These are phyloP conservation scores for Drosophila nigrodunni DNA, from an alignment of 1,140 invertebrate genomes.

Conservation along the genomic window DNA sequence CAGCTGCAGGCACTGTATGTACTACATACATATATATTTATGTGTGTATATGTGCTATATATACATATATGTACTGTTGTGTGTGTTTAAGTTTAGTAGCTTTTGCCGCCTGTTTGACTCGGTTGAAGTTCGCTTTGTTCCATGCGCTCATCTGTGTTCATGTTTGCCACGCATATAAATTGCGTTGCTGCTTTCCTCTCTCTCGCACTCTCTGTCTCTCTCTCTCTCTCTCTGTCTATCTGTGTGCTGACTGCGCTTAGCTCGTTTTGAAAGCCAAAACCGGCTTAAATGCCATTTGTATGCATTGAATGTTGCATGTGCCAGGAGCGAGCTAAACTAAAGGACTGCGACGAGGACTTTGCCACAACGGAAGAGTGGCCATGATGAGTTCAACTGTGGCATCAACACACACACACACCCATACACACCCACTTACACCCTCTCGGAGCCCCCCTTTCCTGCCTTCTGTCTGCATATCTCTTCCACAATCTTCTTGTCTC, in stretches of 20 bases:
- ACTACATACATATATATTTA: conserved; percentile 18
- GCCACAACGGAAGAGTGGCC: conserved; percentile 29
- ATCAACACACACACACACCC: conserved; percentile 2
- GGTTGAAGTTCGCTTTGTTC: conserved; percentile 64
- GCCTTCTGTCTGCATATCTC: not conserved
- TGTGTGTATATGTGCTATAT: conserved; percentile 12
- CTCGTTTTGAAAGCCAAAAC: conserved; percentile 55
- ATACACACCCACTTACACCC: not conserved
- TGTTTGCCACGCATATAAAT: conserved; percentile 70
- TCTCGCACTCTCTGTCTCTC: not conserved
- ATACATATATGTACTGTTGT: not conserved
- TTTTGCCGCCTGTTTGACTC: conserved; percentile 80
- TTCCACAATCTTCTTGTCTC: conserved; percentile 9
- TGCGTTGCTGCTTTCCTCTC: conserved; percentile 43
- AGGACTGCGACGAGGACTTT: conserved; percentile 22
- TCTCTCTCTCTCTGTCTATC: conserved; percentile 31
- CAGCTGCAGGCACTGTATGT: conserved; percentile 41
- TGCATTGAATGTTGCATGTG: conserved; percentile 83
- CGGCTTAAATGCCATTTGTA: conserved; percentile 83
- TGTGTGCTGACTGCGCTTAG: conserved; percentile 49
- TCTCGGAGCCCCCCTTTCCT: not conserved
- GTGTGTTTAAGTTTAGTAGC: conserved; percentile 72
- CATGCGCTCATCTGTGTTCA: conserved; percentile 31
- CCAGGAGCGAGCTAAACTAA: conserved; percentile 36
- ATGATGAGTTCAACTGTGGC: conserved; percentile 35